Conservation (phyloP, 2,797 vertebrate species). For the Antennarius maculatus region DNA sequence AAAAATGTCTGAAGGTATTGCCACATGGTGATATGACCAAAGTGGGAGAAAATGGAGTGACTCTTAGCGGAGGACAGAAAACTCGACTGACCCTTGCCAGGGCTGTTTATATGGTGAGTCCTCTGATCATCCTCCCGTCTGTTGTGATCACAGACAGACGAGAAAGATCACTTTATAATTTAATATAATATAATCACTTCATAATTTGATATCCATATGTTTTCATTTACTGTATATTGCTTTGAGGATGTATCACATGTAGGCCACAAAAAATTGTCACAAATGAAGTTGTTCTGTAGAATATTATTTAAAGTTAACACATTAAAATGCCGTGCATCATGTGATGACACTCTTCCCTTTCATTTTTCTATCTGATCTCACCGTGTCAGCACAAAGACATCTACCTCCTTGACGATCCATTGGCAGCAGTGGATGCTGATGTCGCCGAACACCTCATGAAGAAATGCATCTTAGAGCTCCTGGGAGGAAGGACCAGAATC, state of each 20-base stretch:
- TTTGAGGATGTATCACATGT: too few species aligned
- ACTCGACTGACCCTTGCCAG: slow-evolving; percentile 93
- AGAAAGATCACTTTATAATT: background rate
- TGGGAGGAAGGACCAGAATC: slow-evolving; percentile 89
- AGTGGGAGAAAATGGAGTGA: slow-evolving; percentile 96
- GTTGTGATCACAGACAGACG: background rate
- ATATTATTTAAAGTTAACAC: too few species aligned
- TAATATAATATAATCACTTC: background rate
- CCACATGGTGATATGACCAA: slow-evolving; percentile 91
- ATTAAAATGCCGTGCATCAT: too few species aligned
- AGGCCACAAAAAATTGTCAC: too few species aligned
- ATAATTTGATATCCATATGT: background rate
- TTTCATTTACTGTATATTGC: background rate
- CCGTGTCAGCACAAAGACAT: slow-evolving; percentile 88
- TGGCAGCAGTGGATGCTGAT: slow-evolving; percentile 93
- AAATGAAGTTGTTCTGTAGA: too few species aligned
- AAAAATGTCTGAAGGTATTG: slow-evolving; percentile 81
- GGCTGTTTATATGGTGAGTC: slow-evolving; percentile 92
- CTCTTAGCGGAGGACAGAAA: slow-evolving; percentile 96
- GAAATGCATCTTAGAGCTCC: slow-evolving; percentile 89
- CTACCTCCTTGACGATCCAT: slow-evolving; percentile 94
- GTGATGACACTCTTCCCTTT: background rate
- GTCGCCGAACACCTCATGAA: slow-evolving; percentile 92
- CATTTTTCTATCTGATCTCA: background rate
- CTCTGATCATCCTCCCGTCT: slow-evolving; percentile 6